Conservation (phyloP, 2,888 invertebrate genomes). For the Drosophila infuscata region DNA sequence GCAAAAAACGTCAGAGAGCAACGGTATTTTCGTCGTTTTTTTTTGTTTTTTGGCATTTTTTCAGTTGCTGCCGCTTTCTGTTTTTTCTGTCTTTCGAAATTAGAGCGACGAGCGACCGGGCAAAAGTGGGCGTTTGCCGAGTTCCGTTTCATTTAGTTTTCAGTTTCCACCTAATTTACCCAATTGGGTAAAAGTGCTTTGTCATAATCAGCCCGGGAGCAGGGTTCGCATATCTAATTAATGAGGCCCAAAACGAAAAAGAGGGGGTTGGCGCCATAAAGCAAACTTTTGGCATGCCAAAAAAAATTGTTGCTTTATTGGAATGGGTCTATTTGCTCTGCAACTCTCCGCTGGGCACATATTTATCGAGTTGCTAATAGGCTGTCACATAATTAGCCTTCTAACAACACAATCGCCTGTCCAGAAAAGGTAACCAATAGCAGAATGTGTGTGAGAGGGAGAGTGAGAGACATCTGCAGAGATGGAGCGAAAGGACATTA, state of each 20-base stretch:
- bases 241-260: constrained; percentile 38
- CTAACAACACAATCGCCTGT: constrained; percentile 73
- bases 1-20: constrained; percentile 50
- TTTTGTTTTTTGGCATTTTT: constrained; percentile 12
- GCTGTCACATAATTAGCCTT: constrained; percentile 83
- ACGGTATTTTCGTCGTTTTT: constrained; percentile 32
- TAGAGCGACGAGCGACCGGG: constrained; percentile 64
- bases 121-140: constrained; percentile 68
- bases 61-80: constrained; percentile 3
- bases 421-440: constrained; percentile 54
- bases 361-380: constrained; percentile 84
- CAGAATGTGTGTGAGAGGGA: neutral
- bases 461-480: neutral
- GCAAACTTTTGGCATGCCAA: constrained; percentile 61
- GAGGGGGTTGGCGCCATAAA: constrained; percentile 40
- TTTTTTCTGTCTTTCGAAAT: constrained; percentile 57
- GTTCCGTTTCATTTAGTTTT: constrained; percentile 81
- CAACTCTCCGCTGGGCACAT: constrained; percentile 71
- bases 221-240: constrained; percentile 79
- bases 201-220: constrained; percentile 83
- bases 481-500: constrained; percentile 59
- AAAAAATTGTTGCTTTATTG: constrained; percentile 37
- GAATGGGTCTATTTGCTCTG: constrained; percentile 51
- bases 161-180: constrained; percentile 83
- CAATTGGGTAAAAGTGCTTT: constrained; percentile 83